Evolutionary conservation across 2,888 invertebrate genomes (phyloP), one percentile per base, ranked within the genome.

Genomic region (Himalopsyche japonica): DNA sequence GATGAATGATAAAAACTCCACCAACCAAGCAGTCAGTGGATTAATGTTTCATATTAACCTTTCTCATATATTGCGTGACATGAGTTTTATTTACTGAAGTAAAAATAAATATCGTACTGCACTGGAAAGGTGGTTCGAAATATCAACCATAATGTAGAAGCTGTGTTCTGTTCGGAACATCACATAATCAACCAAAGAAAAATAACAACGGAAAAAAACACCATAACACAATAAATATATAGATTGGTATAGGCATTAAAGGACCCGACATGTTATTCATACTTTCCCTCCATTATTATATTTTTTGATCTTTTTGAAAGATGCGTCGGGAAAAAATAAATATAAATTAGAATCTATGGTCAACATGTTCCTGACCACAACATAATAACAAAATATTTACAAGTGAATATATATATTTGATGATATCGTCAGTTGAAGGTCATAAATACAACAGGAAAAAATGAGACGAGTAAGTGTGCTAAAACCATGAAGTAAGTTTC

Each of bases 341-440:
- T 80, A 84, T 84, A 84, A 84, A 84, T 84, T 84, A 84, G 81
- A 80, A 84, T 84, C 82, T 78, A 82, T 82, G 77, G 78, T 82
- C 78, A 82, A 70, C 70, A 37, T 81, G 80, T 77, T 84, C 34
- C 24, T 43, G 49, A 49, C 81, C 30, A 8, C 4, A 43, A 15
- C 2, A 15, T 15, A 2, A 1, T 43, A 0, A 43, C 2, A 43
- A 7, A 43, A 2, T 43, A 15, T 15, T 43, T 4, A 43, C 43
- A 32, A 32, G 43, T 3, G 15, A 43, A 43, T 43, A 43, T 15
- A 37, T 37, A 10, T 37, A 7, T 10, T 37, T 37, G 37, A 2
- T 34, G 34, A 34, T 34, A 1, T 34, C 34, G 34, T 1, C 8
- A 0, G 8, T 34, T 5, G 6, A 1, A 34, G 34, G 34, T 7